These are phyloP conservation scores for Hyperopisus bebe DNA, from an alignment of 2,113 vertebrate species.

Conservation along the genomic window DNA sequence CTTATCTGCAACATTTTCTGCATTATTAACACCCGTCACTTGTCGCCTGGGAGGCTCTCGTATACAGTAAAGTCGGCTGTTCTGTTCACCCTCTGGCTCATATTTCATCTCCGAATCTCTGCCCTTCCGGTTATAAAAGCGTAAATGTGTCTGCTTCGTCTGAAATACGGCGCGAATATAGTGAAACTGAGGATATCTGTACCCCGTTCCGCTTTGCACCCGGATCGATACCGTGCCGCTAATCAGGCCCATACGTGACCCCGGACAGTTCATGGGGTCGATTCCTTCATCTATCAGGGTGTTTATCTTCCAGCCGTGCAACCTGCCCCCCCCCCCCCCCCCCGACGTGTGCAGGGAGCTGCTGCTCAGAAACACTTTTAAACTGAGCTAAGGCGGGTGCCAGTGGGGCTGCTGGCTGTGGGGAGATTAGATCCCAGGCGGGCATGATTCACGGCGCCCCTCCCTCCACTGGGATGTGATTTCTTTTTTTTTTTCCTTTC, in stretches of 20 bases:
- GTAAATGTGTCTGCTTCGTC: neutral
- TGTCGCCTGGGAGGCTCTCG: neutral
- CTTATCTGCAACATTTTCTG: neutral
- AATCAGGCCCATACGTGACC: constrained; percentile 23
- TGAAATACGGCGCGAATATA: constrained; percentile 3
- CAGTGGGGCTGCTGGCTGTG: neutral
- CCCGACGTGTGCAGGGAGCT: neutral
- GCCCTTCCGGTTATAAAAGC: neutral
- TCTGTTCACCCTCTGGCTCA: neutral
- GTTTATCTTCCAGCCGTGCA: neutral
- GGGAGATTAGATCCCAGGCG: constrained; percentile 37
- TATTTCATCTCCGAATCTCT: neutral
- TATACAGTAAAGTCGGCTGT: neutral
- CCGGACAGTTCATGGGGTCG: constrained; percentile 10
- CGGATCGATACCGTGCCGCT: constrained; percentile 15
- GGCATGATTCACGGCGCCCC: constrained; percentile 30
- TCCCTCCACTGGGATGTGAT: constrained; percentile 32
- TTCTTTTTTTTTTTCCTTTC: constrained; percentile 27
- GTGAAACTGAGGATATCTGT: constrained; percentile 7
- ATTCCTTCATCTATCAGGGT: constrained; percentile 16
- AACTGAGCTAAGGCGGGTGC: neutral
- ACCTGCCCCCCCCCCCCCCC: neutral
- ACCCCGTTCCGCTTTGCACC: constrained; percentile 20
- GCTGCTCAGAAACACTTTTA: neutral
- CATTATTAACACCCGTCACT: neutral